Percentiles rank a stretch among this genome's conserved stretches.
These are phyloP conservation scores for Drosophila kohkoa DNA, from an alignment of 1,140 invertebrate species.

Conservation along the genomic window DNA sequence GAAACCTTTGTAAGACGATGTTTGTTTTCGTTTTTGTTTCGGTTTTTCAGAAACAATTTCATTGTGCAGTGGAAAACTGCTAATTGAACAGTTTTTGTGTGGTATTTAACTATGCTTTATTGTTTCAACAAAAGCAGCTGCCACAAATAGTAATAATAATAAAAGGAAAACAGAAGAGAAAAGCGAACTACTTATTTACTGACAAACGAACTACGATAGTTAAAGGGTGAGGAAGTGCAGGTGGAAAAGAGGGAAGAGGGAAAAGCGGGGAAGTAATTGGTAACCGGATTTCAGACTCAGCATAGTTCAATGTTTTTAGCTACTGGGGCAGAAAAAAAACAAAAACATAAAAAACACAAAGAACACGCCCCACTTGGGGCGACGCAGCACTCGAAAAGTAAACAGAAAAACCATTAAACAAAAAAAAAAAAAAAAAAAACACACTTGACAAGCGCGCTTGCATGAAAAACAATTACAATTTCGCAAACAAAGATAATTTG, in stretches of 20 bases:
- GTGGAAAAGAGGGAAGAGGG: neutral
- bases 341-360: slow-evolving; percentile 32
- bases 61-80: slow-evolving; percentile 43
- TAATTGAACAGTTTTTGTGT: slow-evolving; percentile 63
- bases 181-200: slow-evolving; percentile 71
- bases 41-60: neutral
- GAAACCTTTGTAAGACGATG: slow-evolving; percentile 26
- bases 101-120: slow-evolving; percentile 56
- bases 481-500: slow-evolving; percentile 81
- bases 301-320: slow-evolving; percentile 67
- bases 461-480: slow-evolving; percentile 75
- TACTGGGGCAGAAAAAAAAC: slow-evolving; percentile 49
- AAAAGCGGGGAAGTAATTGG: slow-evolving; percentile 3
- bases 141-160: slow-evolving; percentile 36
- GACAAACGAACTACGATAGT: slow-evolving; percentile 28
- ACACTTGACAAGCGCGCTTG: slow-evolving; percentile 59
- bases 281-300: slow-evolving; percentile 48
- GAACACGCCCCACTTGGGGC: slow-evolving; percentile 62
- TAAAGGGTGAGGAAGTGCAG: no score
- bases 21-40: slow-evolving; percentile 20
- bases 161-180: slow-evolving; percentile 6
- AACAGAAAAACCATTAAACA: slow-evolving; percentile 76
- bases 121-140: slow-evolving; percentile 49
- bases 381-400: slow-evolving; percentile 57
- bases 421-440: slow-evolving; percentile 27